phyloP scores from a whole-genome alignment of 1,140 invertebrate species.

The Pseudomyrmex flavicornis region DNA sequence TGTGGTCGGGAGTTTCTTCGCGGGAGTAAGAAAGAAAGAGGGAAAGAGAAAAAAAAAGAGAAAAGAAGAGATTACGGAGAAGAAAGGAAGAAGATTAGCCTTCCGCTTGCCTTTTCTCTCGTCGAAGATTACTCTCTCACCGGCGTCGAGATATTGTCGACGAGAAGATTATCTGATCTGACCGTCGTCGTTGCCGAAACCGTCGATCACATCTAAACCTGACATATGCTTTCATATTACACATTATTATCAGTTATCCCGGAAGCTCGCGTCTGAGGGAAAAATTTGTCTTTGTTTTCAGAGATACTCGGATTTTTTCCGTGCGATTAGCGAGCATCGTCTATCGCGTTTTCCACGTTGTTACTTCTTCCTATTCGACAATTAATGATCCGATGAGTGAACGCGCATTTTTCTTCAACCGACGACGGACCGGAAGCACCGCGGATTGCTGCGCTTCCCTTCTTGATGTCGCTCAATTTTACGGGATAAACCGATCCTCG shows the following conservation, averaged over 20 bases:
- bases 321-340: background rate
- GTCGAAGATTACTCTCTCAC: background rate
- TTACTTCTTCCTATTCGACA: background rate
- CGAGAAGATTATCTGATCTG: conserved; percentile 13
- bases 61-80: too few relatives aligned
- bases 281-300: background rate
- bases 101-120: background rate
- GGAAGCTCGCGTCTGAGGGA: too few relatives aligned
- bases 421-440: background rate
- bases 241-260: background rate
- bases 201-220: background rate
- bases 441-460: background rate
- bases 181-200: conserved; percentile 25
- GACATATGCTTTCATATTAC: background rate
- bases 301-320: background rate
- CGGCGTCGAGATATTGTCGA: background rate
- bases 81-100: too few relatives aligned
- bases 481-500: background rate
- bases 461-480: background rate
- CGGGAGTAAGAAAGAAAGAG: background rate
- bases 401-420: background rate
- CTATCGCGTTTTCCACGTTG: background rate
- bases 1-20: background rate
- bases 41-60: too few relatives aligned
- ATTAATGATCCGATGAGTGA: background rate